Base-by-base conservation (phyloP, 2,888 invertebrate genomes). In the Caenorhabditis panamensis region DNA sequence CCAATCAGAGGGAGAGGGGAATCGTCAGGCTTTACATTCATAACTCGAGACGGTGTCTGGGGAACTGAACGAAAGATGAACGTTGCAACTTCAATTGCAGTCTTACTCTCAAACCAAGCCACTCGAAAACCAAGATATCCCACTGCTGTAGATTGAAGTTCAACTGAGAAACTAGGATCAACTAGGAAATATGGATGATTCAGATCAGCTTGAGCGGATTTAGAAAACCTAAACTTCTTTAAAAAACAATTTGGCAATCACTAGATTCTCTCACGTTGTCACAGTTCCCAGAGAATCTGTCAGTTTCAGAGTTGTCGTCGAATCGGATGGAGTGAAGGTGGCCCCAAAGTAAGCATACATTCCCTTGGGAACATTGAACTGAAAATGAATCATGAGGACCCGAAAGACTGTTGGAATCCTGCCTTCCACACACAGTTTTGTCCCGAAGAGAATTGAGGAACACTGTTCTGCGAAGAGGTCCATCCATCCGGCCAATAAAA, bases 281-380 rank as follows among this genome's bases (percentile, higher is more conserved):
- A 58, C 36, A 16, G 4, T 18, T 18, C 58, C 58, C 13, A 31
- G 28, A 3, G 58, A 58, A 58, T 58, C 58, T 1, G 58, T 58
- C 36, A 58, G 13, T 36, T 58, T 37, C 20, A 58, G 20, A 20
- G 20, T 3, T 20, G 58, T 58, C 9, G 31, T 58, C 2, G 58
- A 20, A 20, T 31, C 31, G 18, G 31, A 36, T 6, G 58, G 20
- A 1, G 58, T 58, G 36, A 58, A 58, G 36, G 58, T 20, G 1
- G 58, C 31, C 28, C 58, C 58, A 36, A 58, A 58, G 36, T 58
- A 58, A 2, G 58, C 58, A 36, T 58, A 58, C 58, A 58, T 58
- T 58, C 58, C 58, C 36, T n/a, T 36, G 1, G 58, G 58, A 2
- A 58, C 36, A 3, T 2, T 58, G 58, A 58, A 58, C 58, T 54